Conservation (phyloP, 2,113 vertebrate genomes). For the Phylloscopus whistleri region DNA sequence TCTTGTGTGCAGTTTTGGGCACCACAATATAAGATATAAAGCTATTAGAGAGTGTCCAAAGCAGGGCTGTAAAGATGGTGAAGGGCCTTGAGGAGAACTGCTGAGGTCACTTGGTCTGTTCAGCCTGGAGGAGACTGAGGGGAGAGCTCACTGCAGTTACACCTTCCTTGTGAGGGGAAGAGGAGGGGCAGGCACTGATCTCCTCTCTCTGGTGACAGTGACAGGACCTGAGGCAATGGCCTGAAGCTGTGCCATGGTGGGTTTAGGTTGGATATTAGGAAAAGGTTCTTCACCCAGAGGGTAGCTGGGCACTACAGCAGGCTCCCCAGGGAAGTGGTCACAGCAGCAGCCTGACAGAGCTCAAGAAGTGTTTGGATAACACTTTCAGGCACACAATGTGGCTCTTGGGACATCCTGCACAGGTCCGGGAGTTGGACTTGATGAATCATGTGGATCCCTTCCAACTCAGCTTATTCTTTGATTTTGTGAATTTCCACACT, state of each 20-base stretch:
- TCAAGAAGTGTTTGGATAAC: not conserved
- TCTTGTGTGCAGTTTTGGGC: not conserved
- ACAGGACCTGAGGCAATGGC: too few relatives aligned
- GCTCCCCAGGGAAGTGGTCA: not conserved
- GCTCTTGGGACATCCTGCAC: not conserved
- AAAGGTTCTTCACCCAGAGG: too few relatives aligned
- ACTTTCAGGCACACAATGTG: rapidly evolving
- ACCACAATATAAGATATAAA: not conserved
- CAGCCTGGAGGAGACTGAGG: too few relatives aligned
- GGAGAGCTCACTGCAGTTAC: too few relatives aligned
- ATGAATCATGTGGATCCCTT: not conserved
- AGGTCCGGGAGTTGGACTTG: not conserved
- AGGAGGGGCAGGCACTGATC: too few relatives aligned
- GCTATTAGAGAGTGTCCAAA: not conserved
- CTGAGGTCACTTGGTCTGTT: not conserved
- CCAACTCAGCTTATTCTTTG: not conserved
- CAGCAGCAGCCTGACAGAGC: not conserved
- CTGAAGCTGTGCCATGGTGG: too few relatives aligned
- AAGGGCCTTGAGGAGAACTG: not conserved
- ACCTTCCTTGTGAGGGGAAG: too few relatives aligned
- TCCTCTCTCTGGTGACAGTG: too few relatives aligned
- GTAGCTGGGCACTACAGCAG: rapidly evolving
- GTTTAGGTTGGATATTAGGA: too few relatives aligned
- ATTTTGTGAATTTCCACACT: not conserved
- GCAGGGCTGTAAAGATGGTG: not conserved